These are phyloP conservation scores for Pimephales promelas DNA, from an alignment of 2,113 vertebrate genomes.

Conservation along the genomic window DNA sequence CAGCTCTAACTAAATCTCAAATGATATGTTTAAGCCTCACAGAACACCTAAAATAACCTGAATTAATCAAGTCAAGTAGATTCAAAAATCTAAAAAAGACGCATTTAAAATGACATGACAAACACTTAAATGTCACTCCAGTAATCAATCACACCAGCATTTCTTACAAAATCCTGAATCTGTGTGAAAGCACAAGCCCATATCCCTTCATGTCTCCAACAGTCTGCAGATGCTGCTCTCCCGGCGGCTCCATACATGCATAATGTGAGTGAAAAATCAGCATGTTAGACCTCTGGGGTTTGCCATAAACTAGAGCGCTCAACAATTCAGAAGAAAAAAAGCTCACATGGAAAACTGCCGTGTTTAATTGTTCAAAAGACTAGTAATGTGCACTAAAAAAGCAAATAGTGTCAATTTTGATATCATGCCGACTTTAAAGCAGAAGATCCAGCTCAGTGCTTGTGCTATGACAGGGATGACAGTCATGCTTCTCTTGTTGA, in stretches of 20 bases:
- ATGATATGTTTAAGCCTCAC: neutral
- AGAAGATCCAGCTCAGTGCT: neutral
- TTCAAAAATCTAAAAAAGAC: neutral
- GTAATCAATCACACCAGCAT: neutral
- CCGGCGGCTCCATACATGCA: neutral
- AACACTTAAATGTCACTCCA: no score
- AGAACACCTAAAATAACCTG: neutral
- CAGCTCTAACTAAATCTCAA: neutral
- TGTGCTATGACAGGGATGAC: neutral
- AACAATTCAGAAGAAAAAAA: neutral
- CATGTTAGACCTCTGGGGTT: conserved; percentile 14
- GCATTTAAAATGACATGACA: neutral
- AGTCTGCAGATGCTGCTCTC: neutral
- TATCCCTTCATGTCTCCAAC: neutral
- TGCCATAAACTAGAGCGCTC: conserved; percentile 25
- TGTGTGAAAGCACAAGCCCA: neutral
- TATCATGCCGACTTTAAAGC: neutral
- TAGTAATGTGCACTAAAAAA: no score
- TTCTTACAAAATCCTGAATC: neutral
- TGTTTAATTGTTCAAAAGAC: no score
- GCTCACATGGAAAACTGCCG: neutral
- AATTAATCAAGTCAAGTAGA: neutral
- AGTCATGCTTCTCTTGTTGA: neutral
- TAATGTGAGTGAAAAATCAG: conserved; percentile 22
- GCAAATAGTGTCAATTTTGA: no score